Percentiles rank a stretch among this genome's conserved stretches.
phyloP scores from a whole-genome alignment of 2,888 invertebrate genomes.

The Branchipolynoe longqiensis region DNA sequence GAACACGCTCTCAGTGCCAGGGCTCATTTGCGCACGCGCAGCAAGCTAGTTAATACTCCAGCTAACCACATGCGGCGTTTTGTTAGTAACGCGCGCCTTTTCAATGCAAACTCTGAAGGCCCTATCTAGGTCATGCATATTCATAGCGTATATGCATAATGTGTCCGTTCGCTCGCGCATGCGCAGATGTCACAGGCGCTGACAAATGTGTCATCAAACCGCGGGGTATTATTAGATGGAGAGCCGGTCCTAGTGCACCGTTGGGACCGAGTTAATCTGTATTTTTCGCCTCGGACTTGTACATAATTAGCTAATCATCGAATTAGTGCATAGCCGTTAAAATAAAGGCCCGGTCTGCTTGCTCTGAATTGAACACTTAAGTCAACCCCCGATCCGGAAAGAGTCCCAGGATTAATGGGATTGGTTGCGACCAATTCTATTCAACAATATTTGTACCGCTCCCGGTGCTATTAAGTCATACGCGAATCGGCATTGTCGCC shows the following conservation, averaged over 20 bases:
- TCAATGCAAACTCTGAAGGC: too few relatives aligned
- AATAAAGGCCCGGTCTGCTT: not conserved
- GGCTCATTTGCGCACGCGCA: too few relatives aligned
- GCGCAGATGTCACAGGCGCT: slow-evolving; percentile 9
- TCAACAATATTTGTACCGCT: not conserved
- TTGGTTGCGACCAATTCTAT: too few relatives aligned
- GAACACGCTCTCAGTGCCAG: not conserved
- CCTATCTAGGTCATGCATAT: slow-evolving; percentile 43
- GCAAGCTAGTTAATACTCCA: too few relatives aligned
- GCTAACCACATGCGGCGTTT: too few relatives aligned
- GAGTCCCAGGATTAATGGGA: not conserved
- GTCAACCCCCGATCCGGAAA: not conserved
- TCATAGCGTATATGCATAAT: not conserved
- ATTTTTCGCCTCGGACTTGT: slow-evolving; percentile 23
- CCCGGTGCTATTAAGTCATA: slow-evolving; percentile 35
- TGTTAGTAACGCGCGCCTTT: too few relatives aligned
- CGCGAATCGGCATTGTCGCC: not conserved
- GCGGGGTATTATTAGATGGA: too few relatives aligned
- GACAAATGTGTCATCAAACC: slow-evolving; percentile 30
- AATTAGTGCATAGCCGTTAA: slow-evolving; percentile 30
- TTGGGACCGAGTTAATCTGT: slow-evolving; percentile 10
- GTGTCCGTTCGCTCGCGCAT: not conserved
- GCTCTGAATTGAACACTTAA: slow-evolving; percentile 12
- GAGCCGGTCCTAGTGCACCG: not conserved
- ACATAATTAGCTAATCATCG: slow-evolving; percentile 45